Conservation (phyloP, 2,113 vertebrate species). For the Centropus unirufus region DNA sequence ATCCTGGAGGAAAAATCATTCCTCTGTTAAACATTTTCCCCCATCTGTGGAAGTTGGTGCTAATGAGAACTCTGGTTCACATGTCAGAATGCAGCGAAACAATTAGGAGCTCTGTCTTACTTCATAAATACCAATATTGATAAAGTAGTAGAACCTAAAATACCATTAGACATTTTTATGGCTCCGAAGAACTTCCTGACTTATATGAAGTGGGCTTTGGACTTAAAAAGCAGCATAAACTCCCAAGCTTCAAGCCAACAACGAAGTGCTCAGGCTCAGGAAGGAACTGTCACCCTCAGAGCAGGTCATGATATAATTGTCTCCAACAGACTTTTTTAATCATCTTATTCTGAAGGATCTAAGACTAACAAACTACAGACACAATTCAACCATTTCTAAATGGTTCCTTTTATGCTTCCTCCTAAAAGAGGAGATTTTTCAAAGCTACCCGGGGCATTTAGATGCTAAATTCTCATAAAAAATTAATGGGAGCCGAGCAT, state of each 20-base stretch:
- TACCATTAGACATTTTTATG: not conserved
- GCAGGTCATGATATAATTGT: not conserved
- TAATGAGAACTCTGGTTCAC: not conserved
- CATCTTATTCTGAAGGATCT: not conserved
- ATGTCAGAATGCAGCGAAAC: not conserved
- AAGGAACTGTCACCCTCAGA: slow-evolving; percentile 12
- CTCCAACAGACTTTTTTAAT: not conserved
- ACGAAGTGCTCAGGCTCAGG: not conserved
- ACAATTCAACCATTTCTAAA: slow-evolving; percentile 7
- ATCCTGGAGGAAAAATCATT: not conserved
- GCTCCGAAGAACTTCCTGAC: slow-evolving; percentile 1
- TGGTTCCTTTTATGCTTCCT: slow-evolving; percentile 8
- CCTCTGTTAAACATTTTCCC: not conserved
- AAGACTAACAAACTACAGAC: not conserved
- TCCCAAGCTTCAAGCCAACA: not conserved
- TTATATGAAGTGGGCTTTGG: not conserved
- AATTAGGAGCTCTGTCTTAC: not conserved
- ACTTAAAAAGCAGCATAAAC: slow-evolving; percentile 24
- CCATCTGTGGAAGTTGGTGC: not conserved
- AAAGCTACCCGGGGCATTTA: not conserved
- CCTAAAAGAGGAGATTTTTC: slow-evolving; percentile 27
- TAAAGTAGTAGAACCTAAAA: slow-evolving; percentile 14
- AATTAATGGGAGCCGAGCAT: not conserved
- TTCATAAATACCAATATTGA: slow-evolving; percentile 50
- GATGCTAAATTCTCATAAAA: slow-evolving; percentile 29